Base-by-base conservation (phyloP, 2,888 invertebrate genomes). In the Tachina grossa region DNA sequence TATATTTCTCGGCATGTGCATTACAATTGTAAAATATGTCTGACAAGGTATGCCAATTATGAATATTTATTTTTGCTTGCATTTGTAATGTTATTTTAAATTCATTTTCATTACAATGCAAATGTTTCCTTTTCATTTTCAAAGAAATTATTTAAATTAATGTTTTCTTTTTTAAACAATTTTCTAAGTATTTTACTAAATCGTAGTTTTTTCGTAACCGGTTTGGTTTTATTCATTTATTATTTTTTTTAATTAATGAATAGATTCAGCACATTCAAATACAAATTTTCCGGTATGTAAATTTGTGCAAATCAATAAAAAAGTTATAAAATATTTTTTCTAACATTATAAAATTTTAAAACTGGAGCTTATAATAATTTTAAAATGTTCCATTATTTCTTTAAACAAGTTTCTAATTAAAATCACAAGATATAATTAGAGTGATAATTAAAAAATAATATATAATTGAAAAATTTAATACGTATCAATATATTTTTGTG, bases 21-120 rank as follows among this genome's bases (percentile, higher is more conserved):
- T n/a, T 19, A 22, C 14, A 63, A 47, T 53, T 80, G 63, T 53
- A 55, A 55, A 61, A 72, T 13, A 41, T 65, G 39, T 63, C 22
- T 19, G 39, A 47, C 45, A 55, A 51, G 80, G 74, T 81, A 74
- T 74, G 57, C 16, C 59, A 19, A 65, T 55, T 79, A 65, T 39
- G n/a, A 43, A 51, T 43, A 51, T 51, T n/a, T 51, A 39, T 43
- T 14, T 43, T 66, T 57, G 22, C 11, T 10, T 76, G 39, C 19
- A 53, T 63, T 43, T 14, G 1, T 49, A 16, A 9, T n/a, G 10
- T 10, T 65, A 22, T 47, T 53, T n/a, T 13, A 41, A 61, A 63
- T 53, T 41, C 0, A 19, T 19, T 68, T 74, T 59, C 4, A 31
- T 66, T 45, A 57, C 9, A 68, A 53, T 45, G 11, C 66, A 75